Evolutionary conservation across 2,888 invertebrate genomes (phyloP).

Genomic region (Eupithecia exiguata): DNA sequence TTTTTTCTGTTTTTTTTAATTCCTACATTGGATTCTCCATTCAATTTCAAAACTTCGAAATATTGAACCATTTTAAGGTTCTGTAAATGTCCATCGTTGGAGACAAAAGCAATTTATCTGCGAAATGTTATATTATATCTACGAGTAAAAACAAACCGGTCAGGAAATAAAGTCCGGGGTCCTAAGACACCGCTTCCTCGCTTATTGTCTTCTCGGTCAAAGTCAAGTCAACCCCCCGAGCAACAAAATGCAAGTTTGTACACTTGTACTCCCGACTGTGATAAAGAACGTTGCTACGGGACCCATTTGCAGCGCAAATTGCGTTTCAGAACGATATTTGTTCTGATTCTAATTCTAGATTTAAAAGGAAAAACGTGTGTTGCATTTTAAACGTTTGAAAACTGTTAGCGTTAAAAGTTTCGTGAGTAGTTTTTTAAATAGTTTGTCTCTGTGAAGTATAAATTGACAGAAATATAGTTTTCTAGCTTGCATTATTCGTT

Average conservation of each 20-base stretch:
- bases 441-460: neutral
- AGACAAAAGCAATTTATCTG: neutral
- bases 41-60: neutral
- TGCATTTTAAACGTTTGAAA: conserved; percentile 16
- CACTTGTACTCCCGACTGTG: conserved; percentile 25
- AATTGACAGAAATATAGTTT: neutral
- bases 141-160: neutral
- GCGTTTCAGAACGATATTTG: conserved; percentile 32
- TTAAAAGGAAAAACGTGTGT: conserved; percentile 20
- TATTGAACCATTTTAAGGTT: neutral
- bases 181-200: conserved; percentile 15
- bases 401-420: neutral
- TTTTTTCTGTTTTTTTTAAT: neutral
- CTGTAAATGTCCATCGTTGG: neutral
- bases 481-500: neutral
- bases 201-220: conserved; percentile 31
- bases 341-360: conserved; percentile 35
- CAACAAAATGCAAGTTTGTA: conserved; percentile 33
- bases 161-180: conserved; percentile 8
- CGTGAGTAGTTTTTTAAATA: conserved; percentile 2
- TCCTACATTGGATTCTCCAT: neutral
- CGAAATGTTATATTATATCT: neutral
- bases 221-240: conserved; percentile 25
- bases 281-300: conserved; percentile 34
- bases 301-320: conserved; percentile 39